A percentile compares a stretch with the other conserved stretches of the same genome.
Evolutionary conservation across 2,113 vertebrate genomes (phyloP).

Genomic region (Brachyistius frenatus): DNA sequence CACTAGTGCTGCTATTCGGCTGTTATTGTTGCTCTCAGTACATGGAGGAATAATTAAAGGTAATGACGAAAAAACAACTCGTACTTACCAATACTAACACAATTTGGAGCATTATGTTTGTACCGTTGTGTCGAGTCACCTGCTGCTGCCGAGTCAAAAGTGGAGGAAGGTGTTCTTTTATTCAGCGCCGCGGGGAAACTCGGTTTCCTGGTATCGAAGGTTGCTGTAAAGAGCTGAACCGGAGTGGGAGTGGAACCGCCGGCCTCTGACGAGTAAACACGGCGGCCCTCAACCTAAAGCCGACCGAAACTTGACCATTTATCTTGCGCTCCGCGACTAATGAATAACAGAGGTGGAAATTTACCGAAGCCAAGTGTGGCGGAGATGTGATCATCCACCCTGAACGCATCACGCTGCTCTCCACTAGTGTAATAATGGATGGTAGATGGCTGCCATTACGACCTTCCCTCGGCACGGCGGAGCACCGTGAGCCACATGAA

Average conservation of each 20-base stretch:
- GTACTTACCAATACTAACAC: background rate
- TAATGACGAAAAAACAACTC: background rate
- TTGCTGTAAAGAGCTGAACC: conserved; percentile 51
- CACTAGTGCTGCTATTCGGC: too few species aligned
- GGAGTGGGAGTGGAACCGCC: background rate
- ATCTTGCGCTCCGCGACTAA: conserved; percentile 50
- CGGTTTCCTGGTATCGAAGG: conserved; percentile 11
- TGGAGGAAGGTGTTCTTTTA: conserved; percentile 11
- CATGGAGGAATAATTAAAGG: background rate
- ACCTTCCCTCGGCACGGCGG: conserved; percentile 65
- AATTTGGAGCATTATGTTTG: conserved; percentile 1
- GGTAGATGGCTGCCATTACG: conserved; percentile 74
- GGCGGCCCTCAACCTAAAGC: conserved; percentile 40
- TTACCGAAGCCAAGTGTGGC: conserved; percentile 55
- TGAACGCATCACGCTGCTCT: conserved; percentile 63
- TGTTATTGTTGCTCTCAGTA: too few species aligned
- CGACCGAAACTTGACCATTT: conserved; percentile 38
- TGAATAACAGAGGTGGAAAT: conserved; percentile 66
- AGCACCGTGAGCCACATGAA: conserved; percentile 73
- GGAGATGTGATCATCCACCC: conserved; percentile 75
- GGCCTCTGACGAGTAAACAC: conserved; percentile 32
- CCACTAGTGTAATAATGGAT: conserved; percentile 73
- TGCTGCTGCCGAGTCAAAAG: background rate
- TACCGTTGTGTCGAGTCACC: background rate
- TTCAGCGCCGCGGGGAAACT: background rate